Conservation (phyloP, 1,140 invertebrate species). For the Aleiodes sp. region DNA sequence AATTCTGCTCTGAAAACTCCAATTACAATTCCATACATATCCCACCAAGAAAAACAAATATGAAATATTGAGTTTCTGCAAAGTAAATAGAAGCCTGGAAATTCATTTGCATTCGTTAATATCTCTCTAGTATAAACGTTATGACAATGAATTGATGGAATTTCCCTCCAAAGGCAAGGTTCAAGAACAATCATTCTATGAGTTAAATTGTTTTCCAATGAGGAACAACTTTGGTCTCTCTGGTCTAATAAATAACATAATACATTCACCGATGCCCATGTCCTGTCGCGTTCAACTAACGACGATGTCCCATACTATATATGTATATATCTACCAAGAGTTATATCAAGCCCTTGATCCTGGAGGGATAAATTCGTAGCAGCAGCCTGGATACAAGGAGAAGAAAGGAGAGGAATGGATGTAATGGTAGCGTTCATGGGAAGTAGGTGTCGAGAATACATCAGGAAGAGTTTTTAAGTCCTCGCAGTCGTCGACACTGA, state of each 20-base stretch:
- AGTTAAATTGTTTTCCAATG: background rate
- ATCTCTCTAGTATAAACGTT: too few relatives aligned
- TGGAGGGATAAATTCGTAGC: background rate
- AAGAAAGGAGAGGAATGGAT: background rate
- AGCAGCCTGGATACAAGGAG: too few relatives aligned
- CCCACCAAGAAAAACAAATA: too few relatives aligned
- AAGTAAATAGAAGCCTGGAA: too few relatives aligned
- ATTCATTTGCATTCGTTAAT: too few relatives aligned
- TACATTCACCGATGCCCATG: background rate
- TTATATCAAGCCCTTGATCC: constrained; percentile 14
- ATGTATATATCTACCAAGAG: background rate
- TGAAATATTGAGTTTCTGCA: too few relatives aligned
- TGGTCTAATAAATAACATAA: background rate
- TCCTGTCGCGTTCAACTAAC: constrained; percentile 29
- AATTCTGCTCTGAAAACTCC: too few relatives aligned
- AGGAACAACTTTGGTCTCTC: background rate
- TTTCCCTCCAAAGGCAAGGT: too few relatives aligned
- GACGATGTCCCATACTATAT: constrained; percentile 10
- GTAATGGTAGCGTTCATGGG: background rate
- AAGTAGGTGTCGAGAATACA: constrained; percentile 20
- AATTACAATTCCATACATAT: too few relatives aligned
- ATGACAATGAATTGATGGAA: too few relatives aligned
- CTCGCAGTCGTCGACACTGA: constrained; percentile 42
- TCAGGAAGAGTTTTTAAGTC: constrained; percentile 33
- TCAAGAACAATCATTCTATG: background rate